These are phyloP conservation scores for Synergus gifuensis DNA, from an alignment of 2,888 invertebrate genomes.

Conservation along the genomic window DNA sequence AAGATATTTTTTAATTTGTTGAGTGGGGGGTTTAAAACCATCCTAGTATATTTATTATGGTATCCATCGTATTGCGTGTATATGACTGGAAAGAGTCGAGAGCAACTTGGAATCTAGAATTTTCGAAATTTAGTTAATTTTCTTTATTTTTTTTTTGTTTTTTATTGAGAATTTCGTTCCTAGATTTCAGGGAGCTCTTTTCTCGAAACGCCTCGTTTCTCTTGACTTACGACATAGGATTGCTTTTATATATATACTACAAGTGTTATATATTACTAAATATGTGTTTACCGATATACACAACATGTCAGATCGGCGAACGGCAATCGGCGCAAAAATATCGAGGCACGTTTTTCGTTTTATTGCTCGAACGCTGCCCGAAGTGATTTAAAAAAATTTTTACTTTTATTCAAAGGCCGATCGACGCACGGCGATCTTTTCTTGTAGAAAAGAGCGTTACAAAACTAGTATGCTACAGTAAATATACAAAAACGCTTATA, in stretches of 20 bases:
- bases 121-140: neutral
- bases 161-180: neutral
- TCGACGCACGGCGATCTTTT: conserved; percentile 70
- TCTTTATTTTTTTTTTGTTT: neutral
- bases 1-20: conserved; percentile 35
- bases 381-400: neutral
- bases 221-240: conserved; percentile 54
- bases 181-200: neutral
- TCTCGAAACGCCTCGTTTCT: conserved; percentile 48
- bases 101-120: neutral
- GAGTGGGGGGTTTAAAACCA: conserved; percentile 9
- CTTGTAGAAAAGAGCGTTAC: conserved; percentile 67
- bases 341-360: conserved; percentile 62
- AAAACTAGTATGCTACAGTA: conserved; percentile 73
- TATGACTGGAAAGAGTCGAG: conserved; percentile 36
- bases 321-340: conserved; percentile 76
- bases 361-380: neutral
- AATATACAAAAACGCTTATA: conserved; percentile 73
- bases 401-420: conserved; percentile 56
- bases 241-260: conserved; percentile 60
- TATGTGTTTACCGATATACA: conserved; percentile 72
- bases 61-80: conserved; percentile 35
- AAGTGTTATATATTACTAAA: conserved; percentile 72
- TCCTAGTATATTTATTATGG: conserved; percentile 28
- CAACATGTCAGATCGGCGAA: conserved; percentile 62